These are phyloP conservation scores for Bostrychus sinensis DNA, from an alignment of 2,113 vertebrate genomes.

Conservation along the genomic window DNA sequence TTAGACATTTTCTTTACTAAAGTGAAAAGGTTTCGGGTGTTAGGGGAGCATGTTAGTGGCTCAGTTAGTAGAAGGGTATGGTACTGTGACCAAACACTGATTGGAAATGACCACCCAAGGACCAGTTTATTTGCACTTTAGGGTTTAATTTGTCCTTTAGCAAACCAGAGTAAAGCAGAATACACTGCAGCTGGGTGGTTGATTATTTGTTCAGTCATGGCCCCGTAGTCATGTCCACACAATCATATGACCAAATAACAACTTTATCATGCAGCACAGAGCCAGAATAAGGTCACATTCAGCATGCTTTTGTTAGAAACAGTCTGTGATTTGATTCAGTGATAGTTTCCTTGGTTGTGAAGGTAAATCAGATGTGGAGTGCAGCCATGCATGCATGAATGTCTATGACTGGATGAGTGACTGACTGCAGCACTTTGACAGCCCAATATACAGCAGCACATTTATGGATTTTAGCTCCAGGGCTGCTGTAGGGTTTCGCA, in stretches of 20 bases:
- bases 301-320: not conserved
- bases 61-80: not conserved
- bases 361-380: not conserved
- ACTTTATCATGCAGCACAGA: not conserved
- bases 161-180: not conserved
- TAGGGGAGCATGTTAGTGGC: not conserved
- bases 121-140: not conserved
- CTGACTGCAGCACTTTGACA: constrained; percentile 61
- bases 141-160: too few species aligned
- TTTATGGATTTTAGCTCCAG: constrained; percentile 75
- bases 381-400: constrained; percentile 1
- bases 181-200: not conserved
- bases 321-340: not conserved
- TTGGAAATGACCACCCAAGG: not conserved
- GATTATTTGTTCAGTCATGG: not conserved
- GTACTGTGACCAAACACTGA: not conserved
- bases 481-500: constrained; percentile 69
- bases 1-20: too few species aligned
- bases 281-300: not conserved
- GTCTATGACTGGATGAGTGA: constrained; percentile 52
- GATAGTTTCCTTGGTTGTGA: not conserved
- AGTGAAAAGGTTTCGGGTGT: too few species aligned
- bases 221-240: not conserved
- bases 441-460: constrained; percentile 48
- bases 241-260: not conserved